A percentile compares a stretch with the other conserved stretches of the same genome.
phyloP scores from a whole-genome alignment of 1,140 invertebrate genomes.

The Galleria mellonella region DNA sequence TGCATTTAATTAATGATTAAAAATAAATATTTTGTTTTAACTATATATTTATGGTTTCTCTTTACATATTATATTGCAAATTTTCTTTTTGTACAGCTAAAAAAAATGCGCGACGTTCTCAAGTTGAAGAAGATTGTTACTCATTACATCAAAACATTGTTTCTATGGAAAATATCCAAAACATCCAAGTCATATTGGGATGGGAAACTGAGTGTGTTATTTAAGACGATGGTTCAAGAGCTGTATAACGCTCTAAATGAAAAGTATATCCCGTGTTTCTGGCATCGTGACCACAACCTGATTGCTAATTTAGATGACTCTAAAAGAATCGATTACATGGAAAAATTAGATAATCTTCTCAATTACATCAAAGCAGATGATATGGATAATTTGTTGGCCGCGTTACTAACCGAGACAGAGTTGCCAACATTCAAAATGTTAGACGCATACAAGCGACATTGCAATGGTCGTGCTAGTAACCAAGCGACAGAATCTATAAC shows the following conservation, averaged over 20 bases:
- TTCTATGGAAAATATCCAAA: conserved; percentile 58
- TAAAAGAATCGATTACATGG: conserved; percentile 27
- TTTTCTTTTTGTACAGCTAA: conserved; percentile 23
- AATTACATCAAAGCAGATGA: conserved; percentile 29
- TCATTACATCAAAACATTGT: conserved; percentile 73
- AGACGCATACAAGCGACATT: conserved; percentile 6
- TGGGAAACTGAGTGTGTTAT: conserved; percentile 50
- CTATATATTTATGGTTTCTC: no score
- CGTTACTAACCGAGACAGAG: conserved; percentile 29
- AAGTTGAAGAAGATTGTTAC: conserved; percentile 62
- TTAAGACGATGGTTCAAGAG: conserved; percentile 59
- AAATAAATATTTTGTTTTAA: no score
- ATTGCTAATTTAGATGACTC: conserved; percentile 31
- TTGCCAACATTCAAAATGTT: conserved; percentile 31
- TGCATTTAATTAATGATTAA: no score
- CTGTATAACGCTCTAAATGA: conserved; percentile 41
- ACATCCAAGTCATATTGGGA: conserved; percentile 54
- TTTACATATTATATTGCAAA: no score
- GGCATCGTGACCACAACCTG: conserved; percentile 63
- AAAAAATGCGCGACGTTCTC: conserved; percentile 63
- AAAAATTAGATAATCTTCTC: conserved; percentile 33
- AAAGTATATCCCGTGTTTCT: conserved; percentile 65
- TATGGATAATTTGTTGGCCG: conserved; percentile 24
- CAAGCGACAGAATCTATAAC: neutral
- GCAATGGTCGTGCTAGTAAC: no score